These are phyloP conservation scores for Cantharis lateralis DNA, from an alignment of 2,888 invertebrate species.

Conservation along the genomic window DNA sequence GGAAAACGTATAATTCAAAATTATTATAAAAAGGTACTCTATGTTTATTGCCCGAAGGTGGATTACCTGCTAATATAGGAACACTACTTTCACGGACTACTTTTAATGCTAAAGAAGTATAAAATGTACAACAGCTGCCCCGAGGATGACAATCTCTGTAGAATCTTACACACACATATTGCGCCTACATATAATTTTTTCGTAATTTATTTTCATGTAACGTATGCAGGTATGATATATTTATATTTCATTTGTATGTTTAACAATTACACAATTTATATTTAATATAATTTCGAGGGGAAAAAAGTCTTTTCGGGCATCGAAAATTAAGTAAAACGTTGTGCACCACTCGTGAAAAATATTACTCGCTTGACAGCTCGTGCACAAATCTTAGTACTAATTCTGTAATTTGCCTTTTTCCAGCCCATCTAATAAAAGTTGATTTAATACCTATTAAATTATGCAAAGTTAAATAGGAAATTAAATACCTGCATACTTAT, in stretches of 20 bases:
- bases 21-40: neutral
- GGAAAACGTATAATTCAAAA: neutral
- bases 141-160: slow-evolving; percentile 6
- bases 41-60: neutral
- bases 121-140: neutral
- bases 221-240: neutral
- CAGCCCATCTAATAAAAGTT: no score
- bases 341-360: no score
- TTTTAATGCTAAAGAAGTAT: slow-evolving; percentile 1
- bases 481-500: no score
- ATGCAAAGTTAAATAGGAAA: no score
- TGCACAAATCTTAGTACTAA: no score
- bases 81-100: neutral
- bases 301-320: no score
- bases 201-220: neutral
- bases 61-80: neutral
- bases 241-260: no score
- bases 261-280: neutral
- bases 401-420: no score
- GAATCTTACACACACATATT: neutral
- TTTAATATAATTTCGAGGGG: neutral
- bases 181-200: neutral
- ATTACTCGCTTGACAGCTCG: no score
- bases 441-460: no score
- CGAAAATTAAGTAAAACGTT: no score